Percentiles rank a stretch among this genome's conserved stretches.
These are phyloP conservation scores for Hydrozoanthus tunicans DNA, from an alignment of 64 coral and sea anemone species.

Conservation along the genomic window DNA sequence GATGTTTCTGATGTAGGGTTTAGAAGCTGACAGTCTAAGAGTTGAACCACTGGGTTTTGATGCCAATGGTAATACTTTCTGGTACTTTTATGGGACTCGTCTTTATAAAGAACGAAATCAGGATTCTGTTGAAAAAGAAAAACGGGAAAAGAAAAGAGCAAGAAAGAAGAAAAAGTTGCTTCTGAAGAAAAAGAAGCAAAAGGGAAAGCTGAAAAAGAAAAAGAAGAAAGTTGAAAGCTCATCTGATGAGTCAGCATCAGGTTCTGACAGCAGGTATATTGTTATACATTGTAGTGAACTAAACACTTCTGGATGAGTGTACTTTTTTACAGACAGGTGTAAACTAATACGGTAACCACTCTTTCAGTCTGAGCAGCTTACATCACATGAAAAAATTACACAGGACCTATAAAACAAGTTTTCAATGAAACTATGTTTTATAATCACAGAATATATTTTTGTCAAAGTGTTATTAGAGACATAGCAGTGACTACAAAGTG, in stretches of 20 bases:
- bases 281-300: neutral
- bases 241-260: slow-evolving; percentile 78
- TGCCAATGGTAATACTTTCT: slow-evolving; percentile 79
- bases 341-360: too few species aligned
- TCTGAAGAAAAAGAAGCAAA: slow-evolving; percentile 80
- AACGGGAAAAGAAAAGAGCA: slow-evolving; percentile 68
- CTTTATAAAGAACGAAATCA: slow-evolving; percentile 82
- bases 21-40: slow-evolving; percentile 95
- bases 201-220: slow-evolving; percentile 61
- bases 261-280: slow-evolving; percentile 76
- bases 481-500: too few species aligned
- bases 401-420: too few species aligned
- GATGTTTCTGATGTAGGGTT: slow-evolving; percentile 32
- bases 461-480: too few species aligned
- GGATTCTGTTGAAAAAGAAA: slow-evolving; percentile 57
- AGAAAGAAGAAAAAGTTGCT: slow-evolving; percentile 60
- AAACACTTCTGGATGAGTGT: too few species aligned
- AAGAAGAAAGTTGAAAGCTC: slow-evolving; percentile 71
- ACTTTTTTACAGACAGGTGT: too few species aligned
- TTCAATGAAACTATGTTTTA: too few species aligned
- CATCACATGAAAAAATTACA: too few species aligned
- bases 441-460: too few species aligned
- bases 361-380: too few species aligned
- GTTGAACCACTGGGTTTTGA: slow-evolving; percentile 93
- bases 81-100: slow-evolving; percentile 98